These are phyloP conservation scores for Onychomys torridus DNA, from an alignment of 2,797 vertebrate species.

Conservation along the genomic window DNA sequence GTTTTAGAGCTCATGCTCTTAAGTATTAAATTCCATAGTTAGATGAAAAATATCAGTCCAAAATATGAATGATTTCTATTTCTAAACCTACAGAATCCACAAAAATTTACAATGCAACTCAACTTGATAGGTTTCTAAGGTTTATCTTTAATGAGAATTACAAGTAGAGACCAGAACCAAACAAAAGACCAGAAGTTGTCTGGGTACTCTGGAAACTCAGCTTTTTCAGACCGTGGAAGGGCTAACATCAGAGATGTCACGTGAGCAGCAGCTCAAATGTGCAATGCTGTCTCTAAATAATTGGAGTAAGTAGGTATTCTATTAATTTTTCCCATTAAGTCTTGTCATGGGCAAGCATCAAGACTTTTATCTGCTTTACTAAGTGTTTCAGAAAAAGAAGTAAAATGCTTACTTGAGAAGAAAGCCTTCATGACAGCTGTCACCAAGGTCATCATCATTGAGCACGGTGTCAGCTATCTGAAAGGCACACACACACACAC, in stretches of 20 bases:
- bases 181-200: background rate
- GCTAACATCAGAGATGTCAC: background rate
- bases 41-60: constrained; percentile 1
- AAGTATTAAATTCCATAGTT: constrained; percentile 21
- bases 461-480: constrained; percentile 97
- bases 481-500: constrained; percentile 78
- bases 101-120: background rate
- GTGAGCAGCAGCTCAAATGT: background rate
- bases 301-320: background rate
- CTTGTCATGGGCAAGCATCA: background rate
- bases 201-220: background rate
- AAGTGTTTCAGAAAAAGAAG: constrained; percentile 64
- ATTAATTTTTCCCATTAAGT: constrained; percentile 28
- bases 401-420: constrained; percentile 95
- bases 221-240: constrained; percentile 5
- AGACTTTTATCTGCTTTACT: constrained; percentile 49
- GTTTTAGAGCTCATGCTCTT: background rate
- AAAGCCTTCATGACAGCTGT: constrained; percentile 98
- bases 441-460: constrained; percentile 98
- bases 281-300: background rate
- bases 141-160: constrained; percentile 45
- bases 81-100: background rate
- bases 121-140: constrained; percentile 26
- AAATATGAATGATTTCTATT: constrained; percentile 37
- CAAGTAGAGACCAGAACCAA: constrained; percentile 47